Conservation (phyloP, 37 sponge, comb jelly and placozoan species). For the Tethya wilhelma region DNA sequence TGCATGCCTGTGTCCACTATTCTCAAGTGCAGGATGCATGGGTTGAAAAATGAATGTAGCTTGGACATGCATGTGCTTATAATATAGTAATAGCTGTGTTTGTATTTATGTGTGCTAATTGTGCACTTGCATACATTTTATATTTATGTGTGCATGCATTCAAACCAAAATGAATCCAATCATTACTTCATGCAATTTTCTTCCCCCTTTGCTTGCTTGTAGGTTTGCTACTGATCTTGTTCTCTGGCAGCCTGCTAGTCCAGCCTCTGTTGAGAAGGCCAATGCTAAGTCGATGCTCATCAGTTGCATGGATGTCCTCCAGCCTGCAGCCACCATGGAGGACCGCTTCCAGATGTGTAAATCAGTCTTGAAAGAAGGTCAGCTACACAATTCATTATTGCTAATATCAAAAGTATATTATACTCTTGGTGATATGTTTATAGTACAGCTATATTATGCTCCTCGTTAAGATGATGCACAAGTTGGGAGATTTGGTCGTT, state of each 20-base stretch:
- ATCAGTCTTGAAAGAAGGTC: slow-evolving; percentile 59
- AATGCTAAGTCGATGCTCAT: slow-evolving; percentile 43
- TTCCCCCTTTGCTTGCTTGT: neutral
- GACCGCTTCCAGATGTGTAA: slow-evolving; percentile 68
- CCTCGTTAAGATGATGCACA: neutral
- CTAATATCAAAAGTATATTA: too few relatives aligned
- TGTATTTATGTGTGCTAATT: neutral
- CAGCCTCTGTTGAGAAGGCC: slow-evolving; percentile 47
- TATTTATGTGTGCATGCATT: neutral
- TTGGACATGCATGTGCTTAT: neutral
- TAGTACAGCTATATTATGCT: neutral
- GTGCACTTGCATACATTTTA: neutral
- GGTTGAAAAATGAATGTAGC: neutral
- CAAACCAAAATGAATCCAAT: neutral
- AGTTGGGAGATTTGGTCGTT: neutral
- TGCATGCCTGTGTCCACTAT: neutral
- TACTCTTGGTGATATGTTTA: too few relatives aligned
- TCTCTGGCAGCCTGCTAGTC: slow-evolving; percentile 72
- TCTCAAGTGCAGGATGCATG: too few relatives aligned
- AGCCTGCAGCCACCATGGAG: slow-evolving; percentile 56
- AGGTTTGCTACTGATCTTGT: slow-evolving; percentile 66
- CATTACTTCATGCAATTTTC: too few relatives aligned
- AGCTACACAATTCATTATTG: neutral
- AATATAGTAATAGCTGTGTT: neutral
- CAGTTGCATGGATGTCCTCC: slow-evolving; percentile 57